Base-by-base conservation (phyloP, 2,797 vertebrate species). In the Rallus crepitans region DNA sequence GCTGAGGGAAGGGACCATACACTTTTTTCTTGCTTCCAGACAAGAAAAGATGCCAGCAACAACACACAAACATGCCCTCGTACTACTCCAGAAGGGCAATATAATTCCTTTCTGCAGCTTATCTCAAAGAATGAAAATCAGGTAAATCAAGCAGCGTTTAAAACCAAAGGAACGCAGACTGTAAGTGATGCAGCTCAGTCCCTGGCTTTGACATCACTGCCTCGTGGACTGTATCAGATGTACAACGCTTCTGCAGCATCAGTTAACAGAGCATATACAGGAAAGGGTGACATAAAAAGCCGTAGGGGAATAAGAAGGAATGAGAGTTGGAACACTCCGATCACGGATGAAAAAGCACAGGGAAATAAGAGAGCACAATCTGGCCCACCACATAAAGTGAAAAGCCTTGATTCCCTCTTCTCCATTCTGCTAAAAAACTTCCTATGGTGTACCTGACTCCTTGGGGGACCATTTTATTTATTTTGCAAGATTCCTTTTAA, bases 1-100 rank as follows among this genome's bases (percentile, higher is more conserved):
- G 2, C 57, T 0, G 30, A 33, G 35, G 12, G 15, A 33, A 31
- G 39, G 47, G 30, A 15, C 60, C 0, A 9, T 3, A 6, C 56
- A 5, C n/a, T n/a, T n/a, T n/a, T n/a, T n/a, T n/a, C n/a, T n/a
- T 13, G 40, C 68, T 73, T 33, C 73, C 13, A 35, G 68, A 69
- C 57, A 66, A 15, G 78, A 21, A 16, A 71, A 73, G 61, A 84
- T 11, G 48, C 69, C 76, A 77, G 76, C 53, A 45, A 24, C 69
- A 40, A 10, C 6, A 8, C 23, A 42, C 64, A 31, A 85, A 28
- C 4, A 0, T 39, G 35, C 48, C 60, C 68, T 71, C 33, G 0
- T 3, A 6, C 17, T n/a, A 1, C 39, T 73, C 19, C 68, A 76
- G 15, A 16, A 47, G 21, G 76, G 77, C 37, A 30, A 2, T 0